Conservation (phyloP, 30 jellyfish, hydroid and myxozoan species). For the Pelagia noctiluca region DNA sequence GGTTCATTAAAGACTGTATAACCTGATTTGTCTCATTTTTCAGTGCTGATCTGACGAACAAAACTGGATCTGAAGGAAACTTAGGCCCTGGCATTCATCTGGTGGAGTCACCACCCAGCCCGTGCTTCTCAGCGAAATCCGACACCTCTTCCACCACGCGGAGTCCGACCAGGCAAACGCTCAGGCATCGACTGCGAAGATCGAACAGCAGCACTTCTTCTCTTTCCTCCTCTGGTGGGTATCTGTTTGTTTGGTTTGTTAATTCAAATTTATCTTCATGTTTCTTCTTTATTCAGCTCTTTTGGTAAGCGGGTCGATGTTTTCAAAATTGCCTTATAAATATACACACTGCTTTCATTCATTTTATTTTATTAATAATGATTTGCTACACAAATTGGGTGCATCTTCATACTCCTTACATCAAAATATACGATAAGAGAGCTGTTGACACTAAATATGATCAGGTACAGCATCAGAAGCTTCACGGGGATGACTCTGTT, state of each 20-base stretch:
- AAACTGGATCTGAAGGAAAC: conserved; percentile 37
- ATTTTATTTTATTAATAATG: too few species aligned
- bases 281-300: background rate
- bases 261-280: too few species aligned
- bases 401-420: too few species aligned
- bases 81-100: conserved; percentile 69
- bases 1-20: background rate
- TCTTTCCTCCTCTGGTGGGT: conserved; percentile 81
- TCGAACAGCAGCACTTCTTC: conserved; percentile 92
- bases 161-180: conserved; percentile 57
- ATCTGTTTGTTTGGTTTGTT: too few species aligned
- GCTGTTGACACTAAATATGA: too few species aligned
- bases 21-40: background rate
- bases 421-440: too few species aligned
- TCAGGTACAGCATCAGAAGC: too few species aligned
- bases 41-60: conserved; percentile 53
- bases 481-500: background rate
- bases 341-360: too few species aligned
- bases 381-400: too few species aligned
- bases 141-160: conserved; percentile 54
- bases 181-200: conserved; percentile 71
- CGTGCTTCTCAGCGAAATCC: conserved; percentile 60
- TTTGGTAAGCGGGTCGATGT: background rate
- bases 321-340: too few species aligned
- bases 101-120: conserved; percentile 76